A percentile compares a stretch with the other conserved stretches of the same genome.
Conservation (phyloP, 2,888 invertebrate genomes). For the Dendrolimus houi region DNA sequence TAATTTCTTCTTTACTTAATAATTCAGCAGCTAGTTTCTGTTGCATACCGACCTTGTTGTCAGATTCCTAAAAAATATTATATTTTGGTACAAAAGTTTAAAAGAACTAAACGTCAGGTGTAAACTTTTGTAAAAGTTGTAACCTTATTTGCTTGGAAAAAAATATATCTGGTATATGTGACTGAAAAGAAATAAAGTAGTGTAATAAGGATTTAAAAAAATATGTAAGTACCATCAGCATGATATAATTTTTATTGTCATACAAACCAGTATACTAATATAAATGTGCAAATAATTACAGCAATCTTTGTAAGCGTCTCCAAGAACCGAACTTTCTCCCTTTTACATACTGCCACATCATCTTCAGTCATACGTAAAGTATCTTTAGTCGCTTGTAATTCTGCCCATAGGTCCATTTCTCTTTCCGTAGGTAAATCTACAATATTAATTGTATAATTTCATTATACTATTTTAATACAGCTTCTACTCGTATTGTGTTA, state of each 20-base stretch:
- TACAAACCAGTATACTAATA: neutral
- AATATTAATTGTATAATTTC: conserved; percentile 6
- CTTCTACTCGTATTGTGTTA: no score
- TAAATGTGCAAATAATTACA: conserved; percentile 30
- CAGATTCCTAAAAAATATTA: conserved; percentile 44
- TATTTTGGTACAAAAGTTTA: neutral
- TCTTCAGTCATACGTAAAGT: conserved; percentile 55
- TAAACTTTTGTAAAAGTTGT: conserved; percentile 14
- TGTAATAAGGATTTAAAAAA: conserved; percentile 7
- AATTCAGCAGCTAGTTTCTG: conserved; percentile 68
- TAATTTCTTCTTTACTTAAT: conserved; percentile 58
- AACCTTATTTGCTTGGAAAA: conserved; percentile 32
- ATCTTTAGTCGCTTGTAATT: conserved; percentile 62
- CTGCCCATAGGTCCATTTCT: conserved; percentile 64
- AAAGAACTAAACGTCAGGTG: conserved; percentile 3
- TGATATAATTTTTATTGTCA: neutral
- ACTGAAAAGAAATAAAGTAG: conserved; percentile 44
- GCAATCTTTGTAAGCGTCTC: conserved; percentile 61
- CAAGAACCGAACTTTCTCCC: conserved; percentile 60
- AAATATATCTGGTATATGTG: conserved; percentile 43
- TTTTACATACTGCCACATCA: conserved; percentile 50
- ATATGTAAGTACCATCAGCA: no score
- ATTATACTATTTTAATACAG: no score
- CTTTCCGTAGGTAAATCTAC: conserved; percentile 57
- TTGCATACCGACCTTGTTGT: conserved; percentile 61